phyloP scores from a whole-genome alignment of 2,797 vertebrate genomes.

The Pangasius larnaudii region DNA sequence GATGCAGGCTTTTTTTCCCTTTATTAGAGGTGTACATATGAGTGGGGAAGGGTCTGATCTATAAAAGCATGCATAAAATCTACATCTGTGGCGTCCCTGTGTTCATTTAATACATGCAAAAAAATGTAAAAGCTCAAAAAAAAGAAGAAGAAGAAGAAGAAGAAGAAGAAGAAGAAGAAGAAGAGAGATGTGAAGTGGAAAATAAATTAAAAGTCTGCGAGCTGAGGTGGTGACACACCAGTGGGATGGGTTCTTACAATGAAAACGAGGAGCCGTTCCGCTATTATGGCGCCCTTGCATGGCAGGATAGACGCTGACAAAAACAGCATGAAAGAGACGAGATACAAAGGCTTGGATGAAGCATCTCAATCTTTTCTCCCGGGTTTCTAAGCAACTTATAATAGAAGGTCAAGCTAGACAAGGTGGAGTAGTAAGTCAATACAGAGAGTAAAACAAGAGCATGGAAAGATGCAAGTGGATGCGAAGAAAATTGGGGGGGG shows the following conservation, averaged over 20 bases:
- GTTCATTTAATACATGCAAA: slow-evolving; percentile 17
- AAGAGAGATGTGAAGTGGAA: slow-evolving; percentile 12
- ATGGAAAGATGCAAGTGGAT: slow-evolving; percentile 71
- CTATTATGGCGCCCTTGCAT: slow-evolving; percentile 17
- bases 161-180: not conserved
- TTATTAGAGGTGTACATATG: slow-evolving; percentile 19
- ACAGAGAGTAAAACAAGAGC: slow-evolving; percentile 72
- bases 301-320: slow-evolving; percentile 52
- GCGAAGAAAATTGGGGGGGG: too few relatives aligned
- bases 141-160: not conserved
- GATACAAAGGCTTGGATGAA: slow-evolving; percentile 81
- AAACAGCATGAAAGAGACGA: slow-evolving; percentile 65
- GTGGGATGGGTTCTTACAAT: slow-evolving; percentile 21
- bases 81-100: not conserved
- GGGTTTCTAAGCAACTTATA: slow-evolving; percentile 98
- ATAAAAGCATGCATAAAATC: not conserved
- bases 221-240: slow-evolving; percentile 14
- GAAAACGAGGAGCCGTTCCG: slow-evolving; percentile 1
- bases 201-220: slow-evolving; percentile 5
- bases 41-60: not conserved
- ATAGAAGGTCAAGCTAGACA: slow-evolving; percentile 90
- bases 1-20: not conserved
- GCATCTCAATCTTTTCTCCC: slow-evolving; percentile 75
- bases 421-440: slow-evolving; percentile 78
- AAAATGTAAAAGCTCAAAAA: not conserved